phyloP scores from a whole-genome alignment of 2,797 vertebrate species.

The Sebastolobus alascanus region DNA sequence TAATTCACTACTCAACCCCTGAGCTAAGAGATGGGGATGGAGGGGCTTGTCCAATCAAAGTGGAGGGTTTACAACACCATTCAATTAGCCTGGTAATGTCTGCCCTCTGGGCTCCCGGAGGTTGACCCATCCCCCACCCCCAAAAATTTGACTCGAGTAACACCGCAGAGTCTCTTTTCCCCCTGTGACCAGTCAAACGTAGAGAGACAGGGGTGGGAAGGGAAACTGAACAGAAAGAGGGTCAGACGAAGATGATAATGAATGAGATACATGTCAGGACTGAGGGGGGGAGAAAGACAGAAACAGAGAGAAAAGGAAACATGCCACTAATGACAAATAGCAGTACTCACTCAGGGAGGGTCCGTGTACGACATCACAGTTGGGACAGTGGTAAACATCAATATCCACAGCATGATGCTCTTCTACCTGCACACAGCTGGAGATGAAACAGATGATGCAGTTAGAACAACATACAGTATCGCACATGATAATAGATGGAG shows the following conservation, averaged over 20 bases:
- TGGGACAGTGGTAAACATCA: slow-evolving; percentile 99
- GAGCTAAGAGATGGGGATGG: slow-evolving; percentile 27
- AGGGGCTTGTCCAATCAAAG: slow-evolving; percentile 53
- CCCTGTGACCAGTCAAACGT: slow-evolving; percentile 34
- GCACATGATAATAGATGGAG: neutral
- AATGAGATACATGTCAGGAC: slow-evolving; percentile 12
- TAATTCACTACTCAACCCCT: slow-evolving; percentile 51
- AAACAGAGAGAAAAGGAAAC: neutral
- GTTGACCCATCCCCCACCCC: slow-evolving; percentile 35
- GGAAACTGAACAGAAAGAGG: slow-evolving; percentile 5
- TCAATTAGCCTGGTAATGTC: slow-evolving; percentile 79
- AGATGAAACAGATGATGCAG: slow-evolving; percentile 34
- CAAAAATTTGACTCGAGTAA: slow-evolving; percentile 46
- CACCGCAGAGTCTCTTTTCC: slow-evolving; percentile 31
- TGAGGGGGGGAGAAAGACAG: neutral
- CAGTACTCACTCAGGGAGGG: slow-evolving; percentile 95
- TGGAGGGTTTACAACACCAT: slow-evolving; percentile 62
- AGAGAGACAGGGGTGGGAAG: slow-evolving; percentile 4
- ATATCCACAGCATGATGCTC: slow-evolving; percentile 98
- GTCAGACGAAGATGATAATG: slow-evolving; percentile 36
- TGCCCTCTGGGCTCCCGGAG: slow-evolving; percentile 47
- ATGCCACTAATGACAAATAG: slow-evolving; percentile 7
- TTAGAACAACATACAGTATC: neutral
- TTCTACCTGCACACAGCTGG: slow-evolving; percentile 97
- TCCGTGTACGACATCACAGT: slow-evolving; percentile 93